Base-by-base conservation (phyloP, 2,797 vertebrate species). In the Remorina albescens region DNA sequence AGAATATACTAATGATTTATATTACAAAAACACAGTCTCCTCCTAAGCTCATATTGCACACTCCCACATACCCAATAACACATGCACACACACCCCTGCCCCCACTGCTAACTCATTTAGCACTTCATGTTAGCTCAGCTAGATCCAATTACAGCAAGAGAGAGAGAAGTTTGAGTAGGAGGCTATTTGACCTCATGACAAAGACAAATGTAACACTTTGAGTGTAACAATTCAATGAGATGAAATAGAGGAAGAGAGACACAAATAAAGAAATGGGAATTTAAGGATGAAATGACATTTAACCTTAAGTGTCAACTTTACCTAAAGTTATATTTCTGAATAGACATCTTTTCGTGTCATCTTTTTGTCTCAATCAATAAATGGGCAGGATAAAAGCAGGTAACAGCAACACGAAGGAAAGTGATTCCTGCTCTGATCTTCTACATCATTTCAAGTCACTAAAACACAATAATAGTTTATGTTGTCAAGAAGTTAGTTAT, bases 61-160 rank as follows among this genome's bases (percentile, higher is more conserved):
- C 46, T 56, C 8, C 23, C 21, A 26, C 18, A n/a, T 34, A 61
- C 30, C 44, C 26, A 72, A 13, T 56, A 30, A 49, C 25, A 59
- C 55, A 71, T n/a, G 68, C 23, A 58, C 59, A 68, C 37, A 67
- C 32, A 55, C 86, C 88, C 78, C 69, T 80, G 78, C 66, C 86
- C 81, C 84, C 66, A 59, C 63, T 77, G 80, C 78, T 89, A 90
- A 91, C 81, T 89, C 87, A 85, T 89, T 93, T 91, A 87, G 83
- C 81, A 86, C 86, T 89, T 90, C 78, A 88, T 90, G 87, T 90
- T 89, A 92, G 87, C 88, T 86, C 86, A 81, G 74, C 85, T 86
- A 83, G 82, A 91, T 92, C 88, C 86, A 92, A 92, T 91, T 92
- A 90, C 75, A 71, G 80, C 71, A 54, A 67, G 67, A 73, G 65